Evolutionary conservation across 2,888 invertebrate species (phyloP).

Genomic region (Quadroppia sp.): DNA sequence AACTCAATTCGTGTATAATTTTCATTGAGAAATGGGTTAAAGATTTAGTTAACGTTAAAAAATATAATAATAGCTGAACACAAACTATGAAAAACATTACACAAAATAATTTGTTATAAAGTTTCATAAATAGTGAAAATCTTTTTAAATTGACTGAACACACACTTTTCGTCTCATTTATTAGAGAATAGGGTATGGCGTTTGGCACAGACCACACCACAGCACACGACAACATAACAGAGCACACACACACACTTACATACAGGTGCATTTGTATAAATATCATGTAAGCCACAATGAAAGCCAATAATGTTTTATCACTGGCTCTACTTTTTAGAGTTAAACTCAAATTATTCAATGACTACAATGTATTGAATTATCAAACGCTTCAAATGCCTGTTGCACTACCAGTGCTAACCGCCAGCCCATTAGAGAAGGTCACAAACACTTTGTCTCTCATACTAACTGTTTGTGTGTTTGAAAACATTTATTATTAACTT

Average conservation of each 20-base stretch:
- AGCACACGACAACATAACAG: not conserved
- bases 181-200: constrained; percentile 22
- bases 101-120: no score
- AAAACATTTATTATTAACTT: constrained; percentile 8
- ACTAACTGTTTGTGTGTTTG: not conserved
- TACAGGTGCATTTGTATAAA: constrained; percentile 26
- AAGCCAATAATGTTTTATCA: constrained; percentile 9
- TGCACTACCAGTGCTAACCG: not conserved
- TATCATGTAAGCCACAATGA: constrained; percentile 7
- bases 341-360: not conserved
- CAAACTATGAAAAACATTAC: no score
- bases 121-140: not conserved
- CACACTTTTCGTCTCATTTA: constrained; percentile 1
- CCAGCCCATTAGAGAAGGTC: constrained; percentile 13
- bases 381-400: constrained; percentile 24
- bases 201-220: not conserved
- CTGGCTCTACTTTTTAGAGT: not conserved
- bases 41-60: no score
- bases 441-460: constrained; percentile 9
- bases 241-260: not conserved
- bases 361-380: constrained; percentile 29
- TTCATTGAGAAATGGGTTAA: not conserved
- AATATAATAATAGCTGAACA: no score
- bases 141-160: constrained; percentile 17
- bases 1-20: not conserved